Percentiles rank a stretch among this genome's conserved stretches.
Evolutionary conservation across 2,888 invertebrate genomes (phyloP).

Genomic region (Belgica antarctica): DNA sequence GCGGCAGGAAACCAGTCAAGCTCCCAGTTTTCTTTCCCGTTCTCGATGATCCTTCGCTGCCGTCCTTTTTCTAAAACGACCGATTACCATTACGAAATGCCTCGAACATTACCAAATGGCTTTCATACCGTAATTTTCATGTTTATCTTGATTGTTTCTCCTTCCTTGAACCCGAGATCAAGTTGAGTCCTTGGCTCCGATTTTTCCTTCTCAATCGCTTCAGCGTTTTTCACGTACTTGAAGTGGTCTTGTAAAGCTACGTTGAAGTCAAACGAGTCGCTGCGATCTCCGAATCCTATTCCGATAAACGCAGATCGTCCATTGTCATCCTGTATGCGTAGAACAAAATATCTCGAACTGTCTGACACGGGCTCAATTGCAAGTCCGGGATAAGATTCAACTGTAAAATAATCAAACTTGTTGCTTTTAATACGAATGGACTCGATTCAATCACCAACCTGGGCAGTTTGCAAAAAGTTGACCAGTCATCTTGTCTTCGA

Average conservation of each 20-base stretch:
- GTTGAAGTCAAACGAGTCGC: constrained; percentile 98
- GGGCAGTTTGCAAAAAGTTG: constrained; percentile 96
- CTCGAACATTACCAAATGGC: no score
- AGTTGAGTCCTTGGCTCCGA: constrained; percentile 74
- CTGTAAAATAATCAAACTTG: no score
- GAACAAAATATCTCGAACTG: constrained; percentile 95
- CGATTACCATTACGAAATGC: no score
- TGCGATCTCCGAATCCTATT: constrained; percentile 94
- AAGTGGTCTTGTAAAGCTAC: constrained; percentile 98
- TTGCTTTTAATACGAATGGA: no score
- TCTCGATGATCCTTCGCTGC: constrained; percentile 66
- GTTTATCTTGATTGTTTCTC: constrained; percentile 98
- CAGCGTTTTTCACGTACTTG: constrained; percentile 84
- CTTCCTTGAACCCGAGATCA: constrained; percentile 97
- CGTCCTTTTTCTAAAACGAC: constrained; percentile 78
- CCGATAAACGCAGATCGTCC: constrained; percentile 94
- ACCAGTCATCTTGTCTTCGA: constrained; percentile 92
- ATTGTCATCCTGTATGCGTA: constrained; percentile 91
- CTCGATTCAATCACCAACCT: no score
- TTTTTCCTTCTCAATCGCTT: constrained; percentile 77
- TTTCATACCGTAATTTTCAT: constrained; percentile 92
- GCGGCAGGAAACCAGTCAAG: constrained; percentile 68
- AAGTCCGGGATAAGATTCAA: constrained; percentile 91
- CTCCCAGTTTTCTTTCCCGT: constrained; percentile 65
- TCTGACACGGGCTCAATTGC: constrained; percentile 95